phyloP scores from a whole-genome alignment of 2,797 vertebrate genomes.

The Chelon labrosus region DNA sequence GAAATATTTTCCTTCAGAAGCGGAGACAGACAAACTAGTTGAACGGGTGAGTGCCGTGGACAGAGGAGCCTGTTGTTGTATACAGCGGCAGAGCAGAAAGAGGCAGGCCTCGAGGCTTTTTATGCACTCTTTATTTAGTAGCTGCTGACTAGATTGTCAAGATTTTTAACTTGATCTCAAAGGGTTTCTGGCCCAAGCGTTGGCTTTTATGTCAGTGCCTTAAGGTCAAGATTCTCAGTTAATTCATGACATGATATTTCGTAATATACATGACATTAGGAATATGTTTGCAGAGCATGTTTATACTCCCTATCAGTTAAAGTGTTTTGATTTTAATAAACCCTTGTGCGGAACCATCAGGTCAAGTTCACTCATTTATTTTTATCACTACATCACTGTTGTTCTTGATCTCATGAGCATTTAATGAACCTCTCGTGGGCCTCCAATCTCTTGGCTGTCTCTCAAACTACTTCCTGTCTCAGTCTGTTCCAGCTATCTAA shows the following conservation, averaged over 20 bases:
- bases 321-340: background rate
- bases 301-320: background rate
- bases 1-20: slow-evolving; percentile 79
- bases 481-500: slow-evolving; percentile 3
- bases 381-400: background rate
- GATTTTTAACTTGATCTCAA: background rate
- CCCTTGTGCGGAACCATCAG: background rate
- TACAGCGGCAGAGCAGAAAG: background rate
- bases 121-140: background rate
- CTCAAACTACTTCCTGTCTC: background rate
- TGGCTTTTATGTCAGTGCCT: background rate
- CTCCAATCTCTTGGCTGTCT: background rate
- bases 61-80: background rate
- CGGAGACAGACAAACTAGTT: slow-evolving; percentile 79
- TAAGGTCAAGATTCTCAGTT: background rate
- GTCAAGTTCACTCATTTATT: background rate
- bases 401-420: background rate
- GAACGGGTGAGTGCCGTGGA: slow-evolving; percentile 78
- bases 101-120: background rate
- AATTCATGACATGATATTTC: background rate
- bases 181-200: background rate
- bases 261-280: background rate
- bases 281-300: background rate
- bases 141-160: background rate
- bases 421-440: background rate